phyloP scores from a whole-genome alignment of 1,140 invertebrate genomes.

The Forficula auricularia region DNA sequence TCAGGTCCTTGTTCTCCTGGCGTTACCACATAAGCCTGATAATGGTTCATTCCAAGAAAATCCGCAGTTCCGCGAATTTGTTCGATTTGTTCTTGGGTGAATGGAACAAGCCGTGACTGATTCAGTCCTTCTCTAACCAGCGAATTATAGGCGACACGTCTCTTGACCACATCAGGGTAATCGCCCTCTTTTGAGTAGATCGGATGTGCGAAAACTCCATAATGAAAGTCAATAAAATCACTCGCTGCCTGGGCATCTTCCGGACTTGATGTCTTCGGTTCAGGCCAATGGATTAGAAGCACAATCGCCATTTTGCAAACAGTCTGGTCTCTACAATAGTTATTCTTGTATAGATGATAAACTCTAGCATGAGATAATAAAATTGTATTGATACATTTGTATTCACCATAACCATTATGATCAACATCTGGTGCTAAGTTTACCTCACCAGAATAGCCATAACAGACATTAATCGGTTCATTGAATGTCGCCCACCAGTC shows the following conservation, averaged over 20 bases:
- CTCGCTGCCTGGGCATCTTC: no score
- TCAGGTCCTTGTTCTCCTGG: constrained; percentile 2
- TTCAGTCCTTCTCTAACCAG: constrained; percentile 30
- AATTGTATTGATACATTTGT: constrained; percentile 37
- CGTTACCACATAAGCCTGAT: constrained; percentile 29
- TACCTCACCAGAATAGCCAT: constrained; percentile 22
- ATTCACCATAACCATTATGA: constrained; percentile 28
- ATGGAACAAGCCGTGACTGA: constrained; percentile 36
- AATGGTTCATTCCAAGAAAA: constrained; percentile 41
- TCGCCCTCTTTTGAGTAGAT: constrained; percentile 39
- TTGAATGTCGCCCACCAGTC: constrained; percentile 33
- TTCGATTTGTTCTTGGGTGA: constrained; percentile 27
- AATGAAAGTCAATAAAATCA: constrained; percentile 7
- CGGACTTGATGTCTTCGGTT: no score
- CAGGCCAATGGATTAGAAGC: background rate
- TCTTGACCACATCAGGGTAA: constrained; percentile 40
- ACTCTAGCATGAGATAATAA: constrained; percentile 37
- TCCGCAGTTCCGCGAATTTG: constrained; percentile 18
- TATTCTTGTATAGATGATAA: no score
- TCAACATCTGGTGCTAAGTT: constrained; percentile 24
- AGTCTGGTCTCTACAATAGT: no score
- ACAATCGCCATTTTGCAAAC: no score
- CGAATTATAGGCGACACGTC: constrained; percentile 34
- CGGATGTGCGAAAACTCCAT: constrained; percentile 37
- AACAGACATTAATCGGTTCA: constrained; percentile 28